Evolutionary conservation across 2,113 vertebrate species (phyloP), one percentile per base, ranked within the genome.

Genomic region (Pagrus major): DNA sequence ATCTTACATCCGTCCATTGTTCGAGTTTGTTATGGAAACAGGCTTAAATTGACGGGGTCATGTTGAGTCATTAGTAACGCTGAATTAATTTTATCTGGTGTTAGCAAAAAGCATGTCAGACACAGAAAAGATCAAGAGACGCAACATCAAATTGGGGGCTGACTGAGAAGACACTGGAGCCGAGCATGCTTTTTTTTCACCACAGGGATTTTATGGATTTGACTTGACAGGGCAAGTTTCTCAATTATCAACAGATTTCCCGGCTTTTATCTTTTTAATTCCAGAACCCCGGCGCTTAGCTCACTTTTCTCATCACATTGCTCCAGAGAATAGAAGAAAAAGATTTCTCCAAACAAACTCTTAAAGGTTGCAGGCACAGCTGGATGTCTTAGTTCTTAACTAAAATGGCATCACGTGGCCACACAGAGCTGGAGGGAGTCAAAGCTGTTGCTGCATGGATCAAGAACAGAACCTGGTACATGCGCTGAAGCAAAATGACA

Each of bases 401-500:
- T 35, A 25, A 35, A 71, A 44, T 9, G 33, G 41, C 6, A 0
- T 70, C 52, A 31, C 21, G 12, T 71, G 65, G 41, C 33, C 44
- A n/a, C 55, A 31, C 27, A 23, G 64, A 67, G 54, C 70, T 47
- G 63, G 29, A 10, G 25, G 29, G 72, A 3, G 31, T 80, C 39
- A 29, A 0, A 39, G 67, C 71, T 20, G 60, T 27, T 70, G 56
- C 37, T 49, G 73, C 27, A 21, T 39, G 72, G 76, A 71, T 83
- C 18, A 47, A 51, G 68, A 82, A 80, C 55, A 83, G 54, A 85
- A 80, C 58, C 76, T 39, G 78, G 76, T 63, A 39, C 70, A 66
- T 23, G 55, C 23, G 46, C 76, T 54, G 71, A 76, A 41, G 63
- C 78, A 71, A 80, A 76, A 77, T 76, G 78, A 79, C 81, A 65